Base-by-base conservation (phyloP, 2,797 vertebrate species). In the Spinibarbus caldwelli region DNA sequence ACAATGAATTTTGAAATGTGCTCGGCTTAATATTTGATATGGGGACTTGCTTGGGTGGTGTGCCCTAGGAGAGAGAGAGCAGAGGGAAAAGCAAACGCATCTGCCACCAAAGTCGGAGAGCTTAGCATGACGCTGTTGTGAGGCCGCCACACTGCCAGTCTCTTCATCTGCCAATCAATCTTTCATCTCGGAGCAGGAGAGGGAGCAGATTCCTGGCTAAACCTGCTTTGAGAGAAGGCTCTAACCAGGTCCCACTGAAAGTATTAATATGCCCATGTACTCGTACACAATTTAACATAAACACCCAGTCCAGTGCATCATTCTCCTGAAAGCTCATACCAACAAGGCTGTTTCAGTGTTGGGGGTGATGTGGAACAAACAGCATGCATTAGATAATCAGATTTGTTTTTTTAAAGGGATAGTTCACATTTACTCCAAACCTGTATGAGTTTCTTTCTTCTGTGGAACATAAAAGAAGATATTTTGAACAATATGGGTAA, bases 91-190 rank as follows among this genome's bases (percentile, higher is more conserved):
- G 80, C 73, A 85, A 87, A 88, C 26, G 21, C 54, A 68, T 64
- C 82, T 76, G 43, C 80, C 66, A 54, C 15, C 59, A 43, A 75
- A 72, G 77, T 85, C 26, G 23, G 52, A 84, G 64, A 59, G 79
- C 59, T 47, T 47, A 57, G 80, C 19, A 59, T 45, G 23, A 59
- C 2, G 73, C 43, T 66, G 21, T 70, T 80, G 78, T 54, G 47
- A 86, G 71, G 43, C 34, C 59, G 45, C 59, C 78, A 75, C 43
- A 59, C 67, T 34, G 31, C 79, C 80, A 36, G 72, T 45, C 49
- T 47, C 82, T 84, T 90, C 43, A 89, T 86, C 78, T 84, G 81
- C 49, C 68, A 80, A 78, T 88, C 67, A 66, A 57, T 66, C 43
- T 79, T 83, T 87, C 9, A 78, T 89, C 67, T 83, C 34, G 1